Conservation (phyloP, 2,888 invertebrate genomes). For the Sesia bembeciformis region DNA sequence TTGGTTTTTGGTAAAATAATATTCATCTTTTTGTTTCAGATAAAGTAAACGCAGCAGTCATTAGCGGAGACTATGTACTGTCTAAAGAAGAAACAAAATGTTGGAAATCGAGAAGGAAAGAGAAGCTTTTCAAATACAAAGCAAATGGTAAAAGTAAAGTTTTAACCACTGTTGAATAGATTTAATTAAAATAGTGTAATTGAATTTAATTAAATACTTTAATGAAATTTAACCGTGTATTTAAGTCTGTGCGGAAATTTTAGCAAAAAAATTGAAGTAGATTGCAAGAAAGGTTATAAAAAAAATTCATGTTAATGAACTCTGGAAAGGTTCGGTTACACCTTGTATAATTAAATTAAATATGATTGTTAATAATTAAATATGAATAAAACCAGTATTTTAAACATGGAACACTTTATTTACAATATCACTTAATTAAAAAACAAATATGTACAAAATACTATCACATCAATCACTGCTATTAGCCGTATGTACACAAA, state of each 20-base stretch:
- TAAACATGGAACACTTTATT: constrained; percentile 36
- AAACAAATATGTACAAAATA: constrained; percentile 50
- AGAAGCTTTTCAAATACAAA: constrained; percentile 65
- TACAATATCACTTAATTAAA: constrained; percentile 33
- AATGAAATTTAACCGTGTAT: too few relatives aligned
- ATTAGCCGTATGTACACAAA: neutral
- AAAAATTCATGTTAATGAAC: too few relatives aligned
- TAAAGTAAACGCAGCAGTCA: constrained; percentile 43
- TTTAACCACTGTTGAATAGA: constrained; percentile 19
- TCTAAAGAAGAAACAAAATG: constrained; percentile 60
- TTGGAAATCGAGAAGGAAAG: constrained; percentile 73
- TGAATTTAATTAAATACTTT: too few relatives aligned
- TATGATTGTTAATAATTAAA: too few relatives aligned
- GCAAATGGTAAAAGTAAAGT: constrained; percentile 40
- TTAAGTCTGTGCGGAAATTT: too few relatives aligned
- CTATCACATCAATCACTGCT: constrained; percentile 35
- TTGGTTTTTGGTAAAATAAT: too few relatives aligned
- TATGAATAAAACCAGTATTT: neutral
- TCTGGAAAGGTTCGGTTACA: too few relatives aligned
- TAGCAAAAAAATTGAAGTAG: too few relatives aligned
- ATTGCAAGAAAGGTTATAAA: too few relatives aligned
- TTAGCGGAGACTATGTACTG: constrained; percentile 59
- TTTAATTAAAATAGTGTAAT: neutral
- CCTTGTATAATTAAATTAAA: too few relatives aligned
- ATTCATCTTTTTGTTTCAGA: constrained; percentile 30